phyloP scores from a whole-genome alignment of 2,888 invertebrate genomes.

The Theretra japonica region DNA sequence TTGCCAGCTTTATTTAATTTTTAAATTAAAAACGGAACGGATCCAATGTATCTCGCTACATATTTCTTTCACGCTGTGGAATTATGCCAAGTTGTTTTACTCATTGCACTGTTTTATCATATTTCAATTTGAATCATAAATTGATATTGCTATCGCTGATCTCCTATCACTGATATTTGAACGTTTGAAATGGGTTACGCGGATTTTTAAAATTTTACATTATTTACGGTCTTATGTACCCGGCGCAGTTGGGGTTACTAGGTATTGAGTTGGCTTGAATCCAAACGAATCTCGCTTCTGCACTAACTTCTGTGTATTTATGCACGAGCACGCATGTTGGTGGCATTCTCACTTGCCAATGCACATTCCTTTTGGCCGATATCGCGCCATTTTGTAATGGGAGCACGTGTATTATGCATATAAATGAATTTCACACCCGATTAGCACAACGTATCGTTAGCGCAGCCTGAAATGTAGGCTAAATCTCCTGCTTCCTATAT shows the following conservation, averaged over 20 bases:
- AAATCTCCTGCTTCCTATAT: too few relatives aligned
- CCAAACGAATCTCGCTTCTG: slow-evolving; percentile 49
- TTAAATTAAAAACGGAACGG: slow-evolving; percentile 1
- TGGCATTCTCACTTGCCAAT: slow-evolving; percentile 35
- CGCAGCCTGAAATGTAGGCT: too few relatives aligned
- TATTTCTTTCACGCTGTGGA: slow-evolving; percentile 16
- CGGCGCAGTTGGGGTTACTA: slow-evolving; percentile 35
- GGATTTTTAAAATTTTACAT: slow-evolving; percentile 16
- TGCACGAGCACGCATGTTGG: slow-evolving; percentile 43
- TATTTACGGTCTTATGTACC: slow-evolving; percentile 25
- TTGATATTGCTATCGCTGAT: slow-evolving; percentile 24
- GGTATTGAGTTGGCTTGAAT: slow-evolving; percentile 49
- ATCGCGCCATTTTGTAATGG: slow-evolving; percentile 1
- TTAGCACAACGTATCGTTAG: background rate
- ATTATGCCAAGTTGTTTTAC: slow-evolving; percentile 21
- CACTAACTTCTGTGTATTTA: slow-evolving; percentile 47
- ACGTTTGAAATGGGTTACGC: background rate
- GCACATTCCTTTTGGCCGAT: slow-evolving; percentile 29
- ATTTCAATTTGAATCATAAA: slow-evolving; percentile 26
- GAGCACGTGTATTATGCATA: background rate
- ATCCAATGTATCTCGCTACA: background rate
- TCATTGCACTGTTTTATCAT: slow-evolving; percentile 8
- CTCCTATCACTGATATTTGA: slow-evolving; percentile 12
- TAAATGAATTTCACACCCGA: background rate
- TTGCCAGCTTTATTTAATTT: slow-evolving; percentile 15